A percentile compares a stretch with the other conserved stretches of the same genome.
Evolutionary conservation across 2,888 invertebrate genomes (phyloP).

Genomic region (Orthosia incerta): DNA sequence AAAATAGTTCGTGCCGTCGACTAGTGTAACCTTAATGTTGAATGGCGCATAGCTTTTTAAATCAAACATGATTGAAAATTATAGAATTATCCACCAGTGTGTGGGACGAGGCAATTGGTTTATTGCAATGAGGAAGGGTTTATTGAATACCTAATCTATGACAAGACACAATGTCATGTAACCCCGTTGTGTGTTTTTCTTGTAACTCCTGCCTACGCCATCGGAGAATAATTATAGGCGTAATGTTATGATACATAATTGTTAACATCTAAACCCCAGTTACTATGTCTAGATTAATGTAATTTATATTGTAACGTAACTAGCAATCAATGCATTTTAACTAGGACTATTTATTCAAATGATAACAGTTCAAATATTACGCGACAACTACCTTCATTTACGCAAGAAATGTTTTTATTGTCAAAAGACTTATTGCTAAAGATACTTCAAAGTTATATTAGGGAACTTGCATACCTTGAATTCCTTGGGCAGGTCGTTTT

Average conservation of each 20-base stretch:
- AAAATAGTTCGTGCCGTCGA: too few relatives aligned
- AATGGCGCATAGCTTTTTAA: neutral
- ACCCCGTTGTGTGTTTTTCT: too few relatives aligned
- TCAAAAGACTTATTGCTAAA: neutral
- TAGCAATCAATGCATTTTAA: neutral
- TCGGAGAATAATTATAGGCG: neutral
- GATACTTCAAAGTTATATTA: conserved; percentile 14
- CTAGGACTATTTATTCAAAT: conserved; percentile 18
- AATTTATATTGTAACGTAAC: neutral
- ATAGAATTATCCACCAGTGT: neutral
- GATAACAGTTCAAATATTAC: conserved; percentile 13
- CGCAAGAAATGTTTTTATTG: neutral
- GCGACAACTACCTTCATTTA: conserved; percentile 34
- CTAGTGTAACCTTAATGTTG: too few relatives aligned
- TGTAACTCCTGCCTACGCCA: neutral
- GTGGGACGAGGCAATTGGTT: neutral
- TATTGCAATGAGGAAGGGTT: too few relatives aligned
- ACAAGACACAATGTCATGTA: too few relatives aligned
- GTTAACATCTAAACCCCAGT: neutral
- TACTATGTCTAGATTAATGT: neutral
- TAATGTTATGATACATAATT: too few relatives aligned
- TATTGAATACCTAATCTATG: too few relatives aligned
- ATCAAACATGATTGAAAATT: neutral
- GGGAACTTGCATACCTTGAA: conserved; percentile 56
- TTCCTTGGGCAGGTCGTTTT: conserved; percentile 46